Evolutionary conservation across 1,140 invertebrate species (phyloP), one percentile per base, ranked within the genome.

Genomic region (Chironomus tepperi): DNA sequence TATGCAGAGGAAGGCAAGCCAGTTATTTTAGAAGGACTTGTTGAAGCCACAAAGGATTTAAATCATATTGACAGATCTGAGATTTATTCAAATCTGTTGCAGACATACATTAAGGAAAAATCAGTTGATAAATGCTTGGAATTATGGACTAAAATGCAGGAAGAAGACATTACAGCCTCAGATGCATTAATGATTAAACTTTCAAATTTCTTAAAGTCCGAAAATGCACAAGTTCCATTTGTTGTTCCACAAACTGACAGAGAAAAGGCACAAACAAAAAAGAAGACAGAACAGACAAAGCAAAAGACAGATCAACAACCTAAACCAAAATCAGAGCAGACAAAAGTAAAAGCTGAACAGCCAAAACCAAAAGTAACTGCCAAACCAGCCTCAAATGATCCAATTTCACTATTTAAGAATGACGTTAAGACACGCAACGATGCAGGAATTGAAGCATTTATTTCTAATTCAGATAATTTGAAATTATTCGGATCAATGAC

Each of bases 91-190:
- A 88, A 91, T 77, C 83, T 93, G 2, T 82, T 94, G 2, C 79
- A 88, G 1, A 88, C 87, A 73, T 91, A 92, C 77, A 87, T 88
- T 81, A 87, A 88, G 78, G 84, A 86, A 1, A 85, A 89, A 47
- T 86, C 93, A 76, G 84, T 86, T 0, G 86, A 92, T 19, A 91
- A 92, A 81, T 91, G 91, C 1, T 77, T 92, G 9, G 87, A 87
- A 7, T 80, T 95, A 7, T 93, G 91, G 90, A 91, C 89, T 0
- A 82, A 90, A 79, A 88, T 94, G 83, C 92, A 95, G 83, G 92
- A 95, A 81, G 91, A 95, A 79, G 86, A 89, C 75, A 82, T 93
- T 74, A 80, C 88, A 42, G 89, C 93, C 0, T 88, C 86, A 21
- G 86, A 89, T 74, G 78, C 86, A 16, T 93, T 95, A 79, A 83